Evolutionary conservation across 2,113 vertebrate genomes (phyloP).

Genomic region (Ochotona curzoniae): DNA sequence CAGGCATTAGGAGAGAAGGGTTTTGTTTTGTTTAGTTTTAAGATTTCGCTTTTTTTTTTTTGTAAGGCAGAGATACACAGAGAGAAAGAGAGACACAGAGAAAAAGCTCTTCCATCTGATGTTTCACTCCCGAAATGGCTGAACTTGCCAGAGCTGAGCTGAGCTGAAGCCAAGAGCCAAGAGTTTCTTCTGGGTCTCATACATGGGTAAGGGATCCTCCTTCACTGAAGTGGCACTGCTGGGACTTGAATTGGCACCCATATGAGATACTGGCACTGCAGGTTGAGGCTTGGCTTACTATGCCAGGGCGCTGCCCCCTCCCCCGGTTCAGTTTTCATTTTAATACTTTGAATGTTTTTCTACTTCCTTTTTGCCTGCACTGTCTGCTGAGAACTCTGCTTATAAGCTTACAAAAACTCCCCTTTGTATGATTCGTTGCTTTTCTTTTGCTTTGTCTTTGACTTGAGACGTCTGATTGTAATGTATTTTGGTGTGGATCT

Average conservation of each 20-base stretch:
- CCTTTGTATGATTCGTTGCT: neutral
- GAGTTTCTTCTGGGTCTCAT: too few relatives aligned
- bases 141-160: too few relatives aligned
- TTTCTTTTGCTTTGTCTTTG: slow-evolving; percentile 20
- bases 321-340: neutral
- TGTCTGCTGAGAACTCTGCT: neutral
- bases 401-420: neutral
- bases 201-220: too few relatives aligned
- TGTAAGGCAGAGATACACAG: too few relatives aligned
- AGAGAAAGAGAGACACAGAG: neutral
- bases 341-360: neutral
- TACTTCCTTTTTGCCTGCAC: neutral
- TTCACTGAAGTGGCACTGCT: too few relatives aligned
- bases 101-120: neutral
- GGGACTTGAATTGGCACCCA: neutral
- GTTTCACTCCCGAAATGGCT: too few relatives aligned
- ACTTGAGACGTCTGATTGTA: neutral
- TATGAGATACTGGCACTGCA: too few relatives aligned
- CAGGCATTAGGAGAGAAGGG: neutral
- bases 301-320: too few relatives aligned
- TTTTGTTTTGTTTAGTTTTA: too few relatives aligned
- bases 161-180: too few relatives aligned
- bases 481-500: neutral
- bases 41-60: too few relatives aligned
- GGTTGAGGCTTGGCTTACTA: too few relatives aligned